Evolutionary conservation across 2,888 invertebrate species (phyloP).

Genomic region (Masnerella sp.): DNA sequence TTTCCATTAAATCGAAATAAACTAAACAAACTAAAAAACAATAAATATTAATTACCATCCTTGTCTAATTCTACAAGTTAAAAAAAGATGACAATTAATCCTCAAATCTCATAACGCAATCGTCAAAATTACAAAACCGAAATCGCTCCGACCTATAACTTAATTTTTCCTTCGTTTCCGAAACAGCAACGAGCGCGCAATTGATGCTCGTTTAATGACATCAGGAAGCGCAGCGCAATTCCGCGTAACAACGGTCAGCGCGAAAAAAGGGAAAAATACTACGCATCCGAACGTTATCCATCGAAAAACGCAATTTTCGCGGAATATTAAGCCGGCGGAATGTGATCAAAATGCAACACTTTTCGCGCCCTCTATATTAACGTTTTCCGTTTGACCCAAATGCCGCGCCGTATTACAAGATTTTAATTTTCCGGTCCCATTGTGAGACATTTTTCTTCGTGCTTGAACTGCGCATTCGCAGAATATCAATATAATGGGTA

Average conservation of each 20-base stretch:
- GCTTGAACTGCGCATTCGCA: not conserved
- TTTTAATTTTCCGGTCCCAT: slow-evolving; percentile 55
- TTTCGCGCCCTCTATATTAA: too few species aligned
- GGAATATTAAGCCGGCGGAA: slow-evolving; percentile 3
- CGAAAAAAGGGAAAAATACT: slow-evolving; percentile 1
- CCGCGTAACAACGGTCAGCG: not conserved
- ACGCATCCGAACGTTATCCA: too few species aligned
- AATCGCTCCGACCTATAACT: too few species aligned
- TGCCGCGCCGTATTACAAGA: slow-evolving; percentile 28
- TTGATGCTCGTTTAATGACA: slow-evolving; percentile 40
- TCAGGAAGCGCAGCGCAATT: slow-evolving; percentile 28
- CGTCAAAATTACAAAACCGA: too few species aligned
- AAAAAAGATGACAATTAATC: too few species aligned
- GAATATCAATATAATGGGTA: slow-evolving; percentile 37
- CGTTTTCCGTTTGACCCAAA: too few species aligned
- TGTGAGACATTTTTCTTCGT: slow-evolving; percentile 34
- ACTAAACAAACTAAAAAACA: too few species aligned
- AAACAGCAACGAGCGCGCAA: slow-evolving; percentile 36
- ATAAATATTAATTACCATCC: too few species aligned
- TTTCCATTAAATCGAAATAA: too few species aligned
- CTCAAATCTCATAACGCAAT: too few species aligned
- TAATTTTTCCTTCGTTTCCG: too few species aligned
- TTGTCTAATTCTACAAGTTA: too few species aligned
- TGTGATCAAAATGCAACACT: slow-evolving; percentile 11
- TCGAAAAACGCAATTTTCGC: slow-evolving; percentile 5